Evolutionary conservation across 2,797 vertebrate species (phyloP).

Genomic region (Takifugu rubripes): DNA sequence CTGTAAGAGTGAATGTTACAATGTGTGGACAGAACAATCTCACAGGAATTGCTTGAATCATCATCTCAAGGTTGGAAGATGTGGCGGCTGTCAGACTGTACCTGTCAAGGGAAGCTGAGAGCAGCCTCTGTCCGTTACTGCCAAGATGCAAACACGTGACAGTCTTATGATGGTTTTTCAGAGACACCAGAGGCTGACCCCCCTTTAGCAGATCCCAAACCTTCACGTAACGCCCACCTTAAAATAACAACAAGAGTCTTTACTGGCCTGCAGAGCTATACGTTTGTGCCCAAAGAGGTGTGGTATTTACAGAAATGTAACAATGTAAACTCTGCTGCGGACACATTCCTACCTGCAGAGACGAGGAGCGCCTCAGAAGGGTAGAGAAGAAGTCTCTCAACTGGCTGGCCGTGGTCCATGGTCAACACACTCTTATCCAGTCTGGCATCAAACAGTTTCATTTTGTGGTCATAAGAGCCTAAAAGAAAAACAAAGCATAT

Average conservation of each 20-base stretch:
- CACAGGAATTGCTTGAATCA: not conserved
- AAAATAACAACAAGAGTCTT: not conserved
- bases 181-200: conserved; percentile 87
- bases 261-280: not conserved
- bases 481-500: conserved; percentile 19
- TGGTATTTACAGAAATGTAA: not conserved
- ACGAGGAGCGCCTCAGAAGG: conserved; percentile 93
- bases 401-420: conserved; percentile 92
- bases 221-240: conserved; percentile 92
- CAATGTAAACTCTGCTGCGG: not conserved
- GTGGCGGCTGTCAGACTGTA: conserved; percentile 45
- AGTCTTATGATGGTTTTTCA: conserved; percentile 98
- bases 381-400: conserved; percentile 92
- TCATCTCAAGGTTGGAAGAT: too few relatives aligned
- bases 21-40: not conserved
- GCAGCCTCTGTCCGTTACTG: conserved; percentile 86
- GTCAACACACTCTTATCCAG: conserved; percentile 83
- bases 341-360: conserved; percentile 83
- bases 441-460: conserved; percentile 91
- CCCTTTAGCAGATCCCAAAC: conserved; percentile 96
- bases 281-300: not conserved
- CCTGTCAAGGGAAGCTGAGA: conserved; percentile 95
- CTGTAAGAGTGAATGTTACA: conserved; percentile 63
- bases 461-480: conserved; percentile 96
- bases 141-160: conserved; percentile 90